Evolutionary conservation across 2,888 invertebrate species (phyloP).

Genomic region (Drosophila longiperda): DNA sequence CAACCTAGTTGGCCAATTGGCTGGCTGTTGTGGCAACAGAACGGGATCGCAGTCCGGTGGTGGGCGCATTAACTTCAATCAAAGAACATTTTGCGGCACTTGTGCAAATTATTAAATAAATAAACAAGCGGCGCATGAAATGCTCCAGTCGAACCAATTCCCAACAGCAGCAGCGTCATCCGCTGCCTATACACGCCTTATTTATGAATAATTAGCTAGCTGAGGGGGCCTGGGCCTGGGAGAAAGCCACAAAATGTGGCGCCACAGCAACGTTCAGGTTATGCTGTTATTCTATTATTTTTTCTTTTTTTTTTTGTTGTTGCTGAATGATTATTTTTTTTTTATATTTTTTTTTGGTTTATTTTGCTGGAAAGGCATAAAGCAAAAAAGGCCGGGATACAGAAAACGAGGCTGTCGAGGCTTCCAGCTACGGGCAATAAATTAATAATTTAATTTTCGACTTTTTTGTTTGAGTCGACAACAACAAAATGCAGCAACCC

Average conservation of each 20-base stretch:
- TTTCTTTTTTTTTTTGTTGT: slow-evolving; percentile 17
- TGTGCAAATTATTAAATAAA: slow-evolving; percentile 80
- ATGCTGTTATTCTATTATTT: slow-evolving; percentile 15
- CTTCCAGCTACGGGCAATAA: slow-evolving; percentile 71
- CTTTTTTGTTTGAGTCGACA: slow-evolving; percentile 72
- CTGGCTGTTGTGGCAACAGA: slow-evolving; percentile 14
- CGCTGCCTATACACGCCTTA: slow-evolving; percentile 64
- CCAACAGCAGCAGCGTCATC: slow-evolving; percentile 19
- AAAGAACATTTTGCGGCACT: slow-evolving; percentile 78
- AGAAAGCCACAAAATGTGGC: slow-evolving; percentile 64
- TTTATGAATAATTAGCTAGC: slow-evolving; percentile 82
- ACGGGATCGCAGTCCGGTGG: slow-evolving; percentile 18
- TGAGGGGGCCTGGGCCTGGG: slow-evolving; percentile 41
- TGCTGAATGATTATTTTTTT: slow-evolving; percentile 24
- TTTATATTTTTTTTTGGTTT: slow-evolving; percentile 19
- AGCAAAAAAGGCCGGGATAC: slow-evolving; percentile 40
- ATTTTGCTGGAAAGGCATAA: slow-evolving; percentile 30
- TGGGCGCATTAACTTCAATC: slow-evolving; percentile 75
- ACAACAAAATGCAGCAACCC: slow-evolving; percentile 52
- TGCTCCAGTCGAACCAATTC: slow-evolving; percentile 27
- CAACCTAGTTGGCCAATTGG: slow-evolving; percentile 15
- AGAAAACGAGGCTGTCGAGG: slow-evolving; percentile 34
- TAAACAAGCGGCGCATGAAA: slow-evolving; percentile 63
- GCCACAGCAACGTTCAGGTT: slow-evolving; percentile 52
- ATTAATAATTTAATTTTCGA: slow-evolving; percentile 83